Conservation (phyloP, 2,888 invertebrate species). For the Steromphala cineraria region DNA sequence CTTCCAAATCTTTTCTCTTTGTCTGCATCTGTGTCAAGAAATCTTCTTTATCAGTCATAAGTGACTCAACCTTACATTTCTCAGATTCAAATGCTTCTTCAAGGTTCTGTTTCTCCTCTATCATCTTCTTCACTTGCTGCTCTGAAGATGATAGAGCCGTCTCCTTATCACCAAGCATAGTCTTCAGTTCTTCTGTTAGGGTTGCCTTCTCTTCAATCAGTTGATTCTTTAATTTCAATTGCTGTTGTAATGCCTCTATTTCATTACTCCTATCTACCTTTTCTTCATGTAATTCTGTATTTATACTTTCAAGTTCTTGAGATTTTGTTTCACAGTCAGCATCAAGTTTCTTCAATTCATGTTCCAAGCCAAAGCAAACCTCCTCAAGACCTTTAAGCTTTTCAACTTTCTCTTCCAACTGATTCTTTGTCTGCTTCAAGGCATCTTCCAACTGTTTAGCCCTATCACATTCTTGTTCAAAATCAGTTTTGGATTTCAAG, state of each 20-base stretch:
- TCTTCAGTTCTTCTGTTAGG: background rate
- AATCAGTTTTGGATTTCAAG: background rate
- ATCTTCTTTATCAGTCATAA: background rate
- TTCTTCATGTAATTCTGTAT: slow-evolving; percentile 30
- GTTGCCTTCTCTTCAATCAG: background rate
- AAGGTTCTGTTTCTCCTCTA: background rate
- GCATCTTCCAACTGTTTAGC: background rate
- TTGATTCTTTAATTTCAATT: slow-evolving; percentile 18
- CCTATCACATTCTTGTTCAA: background rate
- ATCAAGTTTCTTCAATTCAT: background rate
- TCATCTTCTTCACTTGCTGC: slow-evolving; percentile 2
- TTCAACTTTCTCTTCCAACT: background rate
- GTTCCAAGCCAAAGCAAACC: background rate
- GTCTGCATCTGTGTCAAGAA: background rate
- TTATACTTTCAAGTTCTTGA: background rate
- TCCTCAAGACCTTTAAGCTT: background rate
- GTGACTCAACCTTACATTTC: background rate
- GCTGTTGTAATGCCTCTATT: slow-evolving; percentile 26
- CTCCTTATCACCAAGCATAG: background rate
- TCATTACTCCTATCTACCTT: slow-evolving; percentile 31
- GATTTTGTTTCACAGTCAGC: background rate
- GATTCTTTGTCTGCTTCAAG: background rate
- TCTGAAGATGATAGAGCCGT: background rate
- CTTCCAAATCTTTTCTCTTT: background rate
- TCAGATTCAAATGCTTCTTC: background rate